These are phyloP conservation scores for Pseudobourletiella spinata DNA, from an alignment of 1,140 invertebrate genomes.

Conservation along the genomic window DNA sequence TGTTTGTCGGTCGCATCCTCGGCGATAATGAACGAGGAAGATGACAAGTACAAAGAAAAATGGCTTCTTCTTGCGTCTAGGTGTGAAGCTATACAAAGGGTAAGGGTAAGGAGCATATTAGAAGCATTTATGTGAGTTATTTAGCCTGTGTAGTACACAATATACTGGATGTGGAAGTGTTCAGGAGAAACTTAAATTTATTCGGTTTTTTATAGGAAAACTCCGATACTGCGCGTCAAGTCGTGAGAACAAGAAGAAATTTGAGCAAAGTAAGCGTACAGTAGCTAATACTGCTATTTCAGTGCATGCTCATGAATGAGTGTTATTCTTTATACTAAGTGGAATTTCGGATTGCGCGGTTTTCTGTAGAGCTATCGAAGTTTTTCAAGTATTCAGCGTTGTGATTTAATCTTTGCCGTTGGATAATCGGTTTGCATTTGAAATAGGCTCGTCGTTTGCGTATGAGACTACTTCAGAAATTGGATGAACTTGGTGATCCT, in stretches of 20 bases:
- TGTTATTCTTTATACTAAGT: too few species aligned
- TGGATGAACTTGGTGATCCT: slow-evolving; percentile 16
- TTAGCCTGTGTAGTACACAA: background rate
- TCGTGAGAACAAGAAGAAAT: slow-evolving; percentile 14
- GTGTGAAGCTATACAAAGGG: slow-evolving; percentile 17
- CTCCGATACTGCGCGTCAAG: slow-evolving; percentile 5
- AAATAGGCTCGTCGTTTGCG: slow-evolving; percentile 17
- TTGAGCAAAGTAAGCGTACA: slow-evolving; percentile 4
- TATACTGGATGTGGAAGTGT: background rate
- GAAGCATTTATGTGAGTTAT: background rate
- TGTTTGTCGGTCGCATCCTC: background rate
- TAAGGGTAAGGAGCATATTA: too few species aligned
- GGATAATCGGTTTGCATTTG: background rate
- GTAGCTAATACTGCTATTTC: too few species aligned
- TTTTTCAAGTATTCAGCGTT: too few species aligned
- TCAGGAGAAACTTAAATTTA: background rate
- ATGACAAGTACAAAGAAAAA: slow-evolving; percentile 22
- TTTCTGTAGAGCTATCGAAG: too few species aligned
- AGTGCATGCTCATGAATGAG: too few species aligned
- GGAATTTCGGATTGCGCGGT: too few species aligned
- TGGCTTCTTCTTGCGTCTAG: background rate
- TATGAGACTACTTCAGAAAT: slow-evolving; percentile 18
- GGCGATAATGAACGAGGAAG: slow-evolving; percentile 3
- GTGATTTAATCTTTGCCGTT: too few species aligned
- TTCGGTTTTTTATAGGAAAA: slow-evolving; percentile 15